A percentile compares a stretch with the other conserved stretches of the same genome.
These are phyloP conservation scores for Coracias cyanogaster DNA, from an alignment of 2,797 vertebrate species.

Conservation along the genomic window DNA sequence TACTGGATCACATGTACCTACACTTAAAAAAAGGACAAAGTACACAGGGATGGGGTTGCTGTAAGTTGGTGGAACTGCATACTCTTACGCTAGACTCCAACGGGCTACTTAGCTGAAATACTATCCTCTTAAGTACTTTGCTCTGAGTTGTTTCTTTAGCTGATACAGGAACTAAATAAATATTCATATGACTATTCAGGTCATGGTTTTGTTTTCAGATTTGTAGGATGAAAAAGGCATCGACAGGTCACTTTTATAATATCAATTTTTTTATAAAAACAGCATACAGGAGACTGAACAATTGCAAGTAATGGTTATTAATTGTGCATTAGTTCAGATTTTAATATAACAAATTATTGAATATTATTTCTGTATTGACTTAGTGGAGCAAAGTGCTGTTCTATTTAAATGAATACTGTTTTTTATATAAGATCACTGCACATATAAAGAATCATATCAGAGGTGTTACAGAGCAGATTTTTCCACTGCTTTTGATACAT, in stretches of 20 bases:
- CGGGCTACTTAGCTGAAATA: neutral
- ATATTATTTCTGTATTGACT: neutral
- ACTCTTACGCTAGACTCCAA: neutral
- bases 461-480: neutral
- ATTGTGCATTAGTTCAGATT: neutral
- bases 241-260: neutral
- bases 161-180: neutral
- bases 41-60: neutral
- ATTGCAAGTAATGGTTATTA: neutral
- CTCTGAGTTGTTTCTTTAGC: neutral
- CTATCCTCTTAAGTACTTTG: neutral
- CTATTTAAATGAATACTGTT: neutral
- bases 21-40: neutral
- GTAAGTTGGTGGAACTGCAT: neutral
- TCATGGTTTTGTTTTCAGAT: neutral
- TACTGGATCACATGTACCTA: neutral
- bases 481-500: neutral
- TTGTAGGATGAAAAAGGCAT: neutral
- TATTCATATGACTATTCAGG: neutral
- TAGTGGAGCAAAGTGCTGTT: neutral
- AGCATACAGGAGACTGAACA: neutral
- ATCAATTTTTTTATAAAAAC: neutral
- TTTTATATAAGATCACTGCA: neutral
- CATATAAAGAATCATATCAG: neutral
- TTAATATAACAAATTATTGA: neutral